Base-by-base conservation (phyloP, 2,113 vertebrate species). In the Piprites chloris region DNA sequence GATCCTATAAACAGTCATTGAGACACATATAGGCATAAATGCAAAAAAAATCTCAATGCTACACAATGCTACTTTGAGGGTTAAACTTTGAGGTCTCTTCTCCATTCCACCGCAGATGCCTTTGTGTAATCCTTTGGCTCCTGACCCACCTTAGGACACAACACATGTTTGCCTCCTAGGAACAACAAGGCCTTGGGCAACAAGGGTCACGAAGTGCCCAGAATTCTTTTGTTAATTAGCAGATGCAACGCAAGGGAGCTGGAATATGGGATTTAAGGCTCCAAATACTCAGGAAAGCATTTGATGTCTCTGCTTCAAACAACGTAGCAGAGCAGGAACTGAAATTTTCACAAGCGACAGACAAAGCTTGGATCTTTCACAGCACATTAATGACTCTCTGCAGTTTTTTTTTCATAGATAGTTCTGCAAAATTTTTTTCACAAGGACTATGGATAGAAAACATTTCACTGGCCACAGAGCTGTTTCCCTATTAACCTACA, bases 171-270 rank as follows among this genome's bases (percentile, higher is more conserved):
- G 35, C 49, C 78, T 83, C 68, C 63, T 12, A 39, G 71, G 71
- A 46, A 87, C 42, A 55, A 41, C 18, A 39, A 55, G 24, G 59
- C 72, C 87, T 81, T 44, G 67, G 79, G 82, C 72, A 90, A 37
- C 16, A 66, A 72, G 37, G 71, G 78, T 66, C 91, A 82, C 1
- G 3, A 69, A 93, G 66, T 46, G 49, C 85, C 63, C 81, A 89
- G 89, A 69, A 91, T 91, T 91, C 69, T 46, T 96, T 61, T 67
- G n/a, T 23, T 87, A 82, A 83, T 76, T 65, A 85, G 67, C 26
- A 58, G 58, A 89, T 28, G 26, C 23, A 56, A 33, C 12, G 41
- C 59, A 80, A 80, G 50, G 28, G 47, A 72, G 37, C n/a, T 27
- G 78, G n/a, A 93, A 72, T 9, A 15, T 28, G 9, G 44, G 50